phyloP scores from a whole-genome alignment of 2,113 vertebrate genomes.

The Mobula hypostoma region DNA sequence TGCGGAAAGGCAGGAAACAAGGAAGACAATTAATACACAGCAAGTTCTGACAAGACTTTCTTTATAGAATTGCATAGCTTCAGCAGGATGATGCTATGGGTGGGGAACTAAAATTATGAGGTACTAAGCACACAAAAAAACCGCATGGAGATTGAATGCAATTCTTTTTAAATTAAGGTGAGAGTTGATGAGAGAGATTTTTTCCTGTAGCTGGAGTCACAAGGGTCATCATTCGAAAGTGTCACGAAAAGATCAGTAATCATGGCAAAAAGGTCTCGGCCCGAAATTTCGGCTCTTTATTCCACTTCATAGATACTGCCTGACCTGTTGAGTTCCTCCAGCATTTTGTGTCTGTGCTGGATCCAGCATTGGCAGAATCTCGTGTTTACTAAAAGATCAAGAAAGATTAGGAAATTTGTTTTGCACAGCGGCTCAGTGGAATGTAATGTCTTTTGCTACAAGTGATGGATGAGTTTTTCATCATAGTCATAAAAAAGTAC shows the following conservation, averaged over 20 bases:
- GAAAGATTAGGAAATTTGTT: neutral
- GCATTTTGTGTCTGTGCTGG: too few species aligned
- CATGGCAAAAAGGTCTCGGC: too few species aligned
- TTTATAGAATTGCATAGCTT: neutral
- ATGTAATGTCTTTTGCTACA: neutral
- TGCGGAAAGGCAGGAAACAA: too few species aligned
- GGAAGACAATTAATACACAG: too few species aligned
- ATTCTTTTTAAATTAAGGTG: neutral
- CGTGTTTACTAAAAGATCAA: neutral
- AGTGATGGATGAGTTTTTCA: neutral
- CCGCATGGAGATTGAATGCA: neutral
- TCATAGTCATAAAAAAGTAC: too few species aligned
- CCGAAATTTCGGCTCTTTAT: too few species aligned
- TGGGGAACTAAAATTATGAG: neutral
- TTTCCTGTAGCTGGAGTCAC: neutral
- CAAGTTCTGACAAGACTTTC: too few species aligned
- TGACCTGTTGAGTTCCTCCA: too few species aligned
- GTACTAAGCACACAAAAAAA: neutral
- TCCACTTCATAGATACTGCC: too few species aligned
- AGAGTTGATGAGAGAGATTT: neutral
- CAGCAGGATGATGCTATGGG: neutral
- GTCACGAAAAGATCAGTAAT: too few species aligned
- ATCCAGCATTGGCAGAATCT: too few species aligned
- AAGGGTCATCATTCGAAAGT: neutral
- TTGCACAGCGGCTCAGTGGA: neutral